Evolutionary conservation across 2,888 invertebrate genomes (phyloP).

Genomic region (Ochlodes sylvanus): DNA sequence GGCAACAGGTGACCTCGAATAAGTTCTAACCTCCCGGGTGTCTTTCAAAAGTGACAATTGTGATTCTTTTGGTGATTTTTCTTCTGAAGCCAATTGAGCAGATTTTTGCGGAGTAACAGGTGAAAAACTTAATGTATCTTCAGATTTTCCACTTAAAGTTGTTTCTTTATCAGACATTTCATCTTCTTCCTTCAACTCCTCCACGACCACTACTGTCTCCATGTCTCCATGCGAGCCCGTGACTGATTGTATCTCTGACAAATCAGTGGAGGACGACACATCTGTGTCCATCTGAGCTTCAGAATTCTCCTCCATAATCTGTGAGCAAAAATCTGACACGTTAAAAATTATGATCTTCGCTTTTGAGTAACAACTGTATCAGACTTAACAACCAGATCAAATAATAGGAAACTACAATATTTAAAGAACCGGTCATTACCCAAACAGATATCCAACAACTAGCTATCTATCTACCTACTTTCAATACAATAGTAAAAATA

Average conservation of each 20-base stretch:
- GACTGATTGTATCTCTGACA: constrained; percentile 62
- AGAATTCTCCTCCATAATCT: constrained; percentile 76
- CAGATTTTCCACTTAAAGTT: constrained; percentile 14
- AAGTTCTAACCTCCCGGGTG: neutral
- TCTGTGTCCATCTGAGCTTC: constrained; percentile 75
- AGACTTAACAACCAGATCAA: constrained; percentile 38
- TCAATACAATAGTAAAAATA: constrained; percentile 73
- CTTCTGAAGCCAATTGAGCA: neutral
- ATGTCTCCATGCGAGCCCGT: constrained; percentile 63
- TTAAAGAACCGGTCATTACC: constrained; percentile 71
- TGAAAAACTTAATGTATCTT: neutral
- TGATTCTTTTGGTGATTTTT: constrained; percentile 4
- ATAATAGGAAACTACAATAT: constrained; percentile 60
- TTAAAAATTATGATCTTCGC: constrained; percentile 45
- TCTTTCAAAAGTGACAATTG: constrained; percentile 26
- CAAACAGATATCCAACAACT: constrained; percentile 65
- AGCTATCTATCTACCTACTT: constrained; percentile 70
- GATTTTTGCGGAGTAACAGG: constrained; percentile 9
- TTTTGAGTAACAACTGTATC: neutral
- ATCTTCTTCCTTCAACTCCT: constrained; percentile 57
- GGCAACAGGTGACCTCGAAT: neutral
- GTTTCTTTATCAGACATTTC: constrained; percentile 13
- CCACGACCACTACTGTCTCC: constrained; percentile 69
- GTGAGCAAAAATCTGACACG: constrained; percentile 58
- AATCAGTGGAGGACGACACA: constrained; percentile 73